Conservation (phyloP, 2,113 vertebrate species). For the Calyptomena viridis region DNA sequence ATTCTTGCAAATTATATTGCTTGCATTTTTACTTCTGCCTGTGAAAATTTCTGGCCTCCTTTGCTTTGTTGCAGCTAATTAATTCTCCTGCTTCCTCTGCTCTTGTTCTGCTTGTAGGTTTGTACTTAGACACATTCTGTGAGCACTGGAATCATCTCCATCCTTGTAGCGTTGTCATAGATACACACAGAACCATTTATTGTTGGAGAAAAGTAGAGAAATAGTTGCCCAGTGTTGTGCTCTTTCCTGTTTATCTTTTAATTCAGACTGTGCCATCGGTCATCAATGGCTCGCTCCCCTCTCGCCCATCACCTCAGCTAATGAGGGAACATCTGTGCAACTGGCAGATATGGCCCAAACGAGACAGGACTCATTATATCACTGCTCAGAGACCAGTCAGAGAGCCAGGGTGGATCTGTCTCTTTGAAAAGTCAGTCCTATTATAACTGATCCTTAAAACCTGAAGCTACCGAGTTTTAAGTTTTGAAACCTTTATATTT, state of each 20-base stretch:
- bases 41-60: neutral
- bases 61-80: neutral
- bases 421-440: neutral
- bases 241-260: conserved; percentile 33
- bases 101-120: neutral
- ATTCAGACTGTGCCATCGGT: neutral
- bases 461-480: neutral
- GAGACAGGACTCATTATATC: neutral
- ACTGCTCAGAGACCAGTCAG: neutral
- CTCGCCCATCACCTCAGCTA: neutral
- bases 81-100: neutral
- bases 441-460: neutral
- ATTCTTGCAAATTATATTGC: neutral
- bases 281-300: neutral
- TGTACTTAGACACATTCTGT: neutral
- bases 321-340: neutral
- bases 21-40: neutral
- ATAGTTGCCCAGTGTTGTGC: conserved; percentile 17
- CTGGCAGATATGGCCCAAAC: neutral
- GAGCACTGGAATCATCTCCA: neutral
- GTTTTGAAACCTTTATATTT: neutral
- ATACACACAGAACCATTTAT: conserved; percentile 22
- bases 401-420: neutral
- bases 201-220: neutral
- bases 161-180: conserved; percentile 31